Evolutionary conservation across 30 jellyfish, hydroid and myxozoan species (phyloP), one percentile per base, ranked within the genome.

Genomic region (Nemopilema nomurai): DNA sequence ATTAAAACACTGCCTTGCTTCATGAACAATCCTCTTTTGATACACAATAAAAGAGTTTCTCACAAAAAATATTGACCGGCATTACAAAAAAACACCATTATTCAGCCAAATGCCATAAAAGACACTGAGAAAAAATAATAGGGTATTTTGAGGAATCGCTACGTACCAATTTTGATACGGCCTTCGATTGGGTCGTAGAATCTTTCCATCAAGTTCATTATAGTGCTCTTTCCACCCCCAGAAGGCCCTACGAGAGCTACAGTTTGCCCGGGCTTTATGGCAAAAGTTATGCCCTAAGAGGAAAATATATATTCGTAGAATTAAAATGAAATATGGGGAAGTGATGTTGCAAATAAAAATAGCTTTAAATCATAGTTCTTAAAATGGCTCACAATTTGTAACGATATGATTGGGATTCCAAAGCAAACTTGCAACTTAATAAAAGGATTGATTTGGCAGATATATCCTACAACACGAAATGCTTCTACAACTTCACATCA

Each of bases 231-330:
- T 22, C 98, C 98, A 17, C 98, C 98, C 0, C 98, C 98, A 8
- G 98, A 93, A 28, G 98, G 98, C 0, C 98, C 98, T 67, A 93
- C 98, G 21, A 93, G 87, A 32, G 98, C 98, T 8, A 93, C 88
- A 16, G 98, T 93, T 82, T 93, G 97, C 49, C 98, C 98, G 31
- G 98, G 98, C 65, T 79, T 83, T 62, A 93, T 88, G 77, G 77
- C 32, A 67, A 93, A 93, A 23, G 87, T 26, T 16, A 93, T 69
- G 0, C 80, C 95, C 98, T 93, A 79, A 82, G 78, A 30, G 64
- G 51, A 31, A 76, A 4, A 84, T 49, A 74, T 74, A 22, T 6
- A 13, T 13, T 13, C 57, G 6, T 41, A 41, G 6, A 41, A n/a
- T n/a, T n/a, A n/a, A n/a, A n/a, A n/a, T n/a, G n/a, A n/a, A n/a